Evolutionary conservation across 2,888 invertebrate species (phyloP), one percentile per base, ranked within the genome.

Genomic region (Acanthosoma haemorrhoidale): DNA sequence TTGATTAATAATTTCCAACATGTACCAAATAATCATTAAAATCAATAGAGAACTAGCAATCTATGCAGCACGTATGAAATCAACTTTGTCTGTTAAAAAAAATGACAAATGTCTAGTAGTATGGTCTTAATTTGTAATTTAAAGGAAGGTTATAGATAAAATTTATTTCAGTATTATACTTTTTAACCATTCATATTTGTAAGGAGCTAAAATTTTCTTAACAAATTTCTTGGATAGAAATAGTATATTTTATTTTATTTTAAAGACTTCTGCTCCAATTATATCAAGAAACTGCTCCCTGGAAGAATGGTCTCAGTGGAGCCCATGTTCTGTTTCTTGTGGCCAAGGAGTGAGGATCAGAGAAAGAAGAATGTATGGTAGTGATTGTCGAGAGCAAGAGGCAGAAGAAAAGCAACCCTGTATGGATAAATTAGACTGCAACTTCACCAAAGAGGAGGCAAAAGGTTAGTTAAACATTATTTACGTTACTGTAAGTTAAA

Each of bases 311-410:
- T 88, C 90, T 58, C 83, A 85, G 11, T 94, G 93, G 91, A 88
- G 90, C 3, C 87, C 91, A 1, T 94, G 94, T 79, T 86, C 89
- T 13, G 86, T 87, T 29, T 85, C 86, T 0, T 94, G 94, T 78
- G 93, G 92, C 31, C 31, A 70, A 18, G 75, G 75, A 9, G 64
- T 58, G 16, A 64, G 72, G 15, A 36, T 57, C 15, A 38, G 72
- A n/a, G 36, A 29, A 4, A 57, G 72, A 16, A 9, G n/a, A 18
- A 36, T 58, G 2, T 16, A 38, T 13, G 72, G 72, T 13, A 25
- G 29, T 21, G 66, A 31, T n/a, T 66, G 66, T 34, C 16, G 16
- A 15, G 8, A 1, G 9, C 6, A 29, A 29, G 15, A 18, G 11
- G 32, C 16, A 11, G 51, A 61, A 25, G 79, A 80, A 63, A 82